Conservation (phyloP, 2,888 invertebrate genomes). For the Parelbella ahira region DNA sequence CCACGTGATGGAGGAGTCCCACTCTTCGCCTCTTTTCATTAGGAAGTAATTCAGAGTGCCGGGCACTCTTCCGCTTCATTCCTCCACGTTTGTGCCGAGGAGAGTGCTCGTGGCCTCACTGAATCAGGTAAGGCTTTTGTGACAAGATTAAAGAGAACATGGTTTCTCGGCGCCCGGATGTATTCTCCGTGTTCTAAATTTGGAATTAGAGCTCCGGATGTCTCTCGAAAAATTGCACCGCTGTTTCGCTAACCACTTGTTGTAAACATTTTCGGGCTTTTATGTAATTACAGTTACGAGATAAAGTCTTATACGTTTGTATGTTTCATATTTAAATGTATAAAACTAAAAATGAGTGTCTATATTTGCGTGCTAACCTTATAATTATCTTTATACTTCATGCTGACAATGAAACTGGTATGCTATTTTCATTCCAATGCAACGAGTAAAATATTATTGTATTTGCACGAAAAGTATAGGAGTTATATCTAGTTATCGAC, state of each 20-base stretch:
- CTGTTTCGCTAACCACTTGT: conserved; percentile 13
- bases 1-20: conserved; percentile 66
- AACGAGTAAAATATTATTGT: conserved; percentile 8
- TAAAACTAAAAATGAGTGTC: no score
- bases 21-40: conserved; percentile 77
- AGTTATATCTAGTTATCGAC: conserved; percentile 9
- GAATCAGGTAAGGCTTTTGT: conserved; percentile 79
- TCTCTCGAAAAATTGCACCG: conserved; percentile 17
- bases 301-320: no score
- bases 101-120: conserved; percentile 68
- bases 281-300: conserved; percentile 1
- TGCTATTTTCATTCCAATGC: conserved; percentile 2
- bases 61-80: conserved; percentile 77
- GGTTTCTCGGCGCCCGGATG: conserved; percentile 50
- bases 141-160: conserved; percentile 77
- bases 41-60: conserved; percentile 79
- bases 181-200: conserved; percentile 62
- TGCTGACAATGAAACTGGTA: not conserved
- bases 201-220: conserved; percentile 57
- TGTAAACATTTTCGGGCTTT: conserved; percentile 1
- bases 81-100: conserved; percentile 64
- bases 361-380: no score
- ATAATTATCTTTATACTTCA: not conserved
- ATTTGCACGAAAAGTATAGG: conserved; percentile 7
- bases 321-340: no score